Conservation (phyloP, 2,797 vertebrate genomes). For the Molossus molossus region DNA sequence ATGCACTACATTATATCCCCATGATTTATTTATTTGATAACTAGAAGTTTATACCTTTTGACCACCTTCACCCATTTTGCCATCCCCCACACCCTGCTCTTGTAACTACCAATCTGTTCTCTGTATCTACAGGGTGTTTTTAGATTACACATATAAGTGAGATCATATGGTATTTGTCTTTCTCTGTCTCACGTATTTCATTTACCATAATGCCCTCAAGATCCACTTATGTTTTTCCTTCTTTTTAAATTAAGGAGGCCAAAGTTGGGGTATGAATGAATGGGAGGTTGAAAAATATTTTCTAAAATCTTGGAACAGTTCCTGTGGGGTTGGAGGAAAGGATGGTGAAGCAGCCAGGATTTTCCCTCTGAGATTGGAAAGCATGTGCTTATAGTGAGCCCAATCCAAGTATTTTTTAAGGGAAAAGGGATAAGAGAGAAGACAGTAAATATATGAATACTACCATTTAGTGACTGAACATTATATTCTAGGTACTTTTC, state of each 20-base stretch:
- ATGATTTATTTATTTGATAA: not conserved
- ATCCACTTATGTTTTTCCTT: not conserved
- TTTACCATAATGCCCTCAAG: not conserved
- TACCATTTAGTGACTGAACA: conserved; percentile 43
- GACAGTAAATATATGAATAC: not conserved
- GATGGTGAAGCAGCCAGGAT: not conserved
- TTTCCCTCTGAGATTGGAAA: not conserved
- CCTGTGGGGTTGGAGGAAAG: not conserved
- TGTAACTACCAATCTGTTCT: not conserved
- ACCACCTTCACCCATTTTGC: not conserved
- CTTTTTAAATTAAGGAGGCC: conserved; percentile 23
- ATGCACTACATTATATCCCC: not conserved
- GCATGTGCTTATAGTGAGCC: not conserved
- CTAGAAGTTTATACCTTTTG: not conserved
- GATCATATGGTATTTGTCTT: not conserved
- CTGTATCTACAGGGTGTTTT: not conserved
- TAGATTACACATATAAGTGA: not conserved
- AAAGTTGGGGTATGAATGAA: not conserved
- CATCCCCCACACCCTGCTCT: not conserved
- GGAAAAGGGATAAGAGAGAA: not conserved
- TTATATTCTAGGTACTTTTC: not conserved
- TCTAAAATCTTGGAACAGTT: not conserved
- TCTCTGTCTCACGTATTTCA: not conserved
- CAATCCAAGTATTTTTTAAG: conserved; percentile 21
- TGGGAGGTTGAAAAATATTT: not conserved